Base-by-base conservation (phyloP, 2,113 vertebrate species). In the Illadopsis cleaveri region DNA sequence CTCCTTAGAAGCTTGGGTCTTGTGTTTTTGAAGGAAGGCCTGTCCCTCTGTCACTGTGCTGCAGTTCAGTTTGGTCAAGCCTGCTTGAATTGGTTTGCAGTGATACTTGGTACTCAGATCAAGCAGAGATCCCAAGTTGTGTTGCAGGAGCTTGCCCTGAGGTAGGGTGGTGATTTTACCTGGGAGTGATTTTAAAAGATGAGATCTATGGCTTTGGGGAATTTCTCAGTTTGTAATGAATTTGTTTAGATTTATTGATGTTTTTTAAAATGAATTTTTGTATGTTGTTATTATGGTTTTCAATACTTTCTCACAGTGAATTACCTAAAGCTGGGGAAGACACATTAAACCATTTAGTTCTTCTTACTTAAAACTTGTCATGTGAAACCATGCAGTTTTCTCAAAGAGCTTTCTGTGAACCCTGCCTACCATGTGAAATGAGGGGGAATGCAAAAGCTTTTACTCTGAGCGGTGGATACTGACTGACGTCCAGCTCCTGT, bases 21-120 rank as follows among this genome's bases (percentile, higher is more conserved):
- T 71, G 18, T 45, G 18, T 61, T 78, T 20, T 65, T 70, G n/a
- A 25, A 51, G 24, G 31, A 50, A 58, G 12, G 20, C 11, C 57
- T 44, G 20, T 1, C 2, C 23, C 11, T 44, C 64, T 73, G n/a
- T 56, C 8, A 0, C n/a, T 1, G 4, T 44, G 33, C 47, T 90
- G 47, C 28, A 6, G 18, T 54, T 91, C 25, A 13, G 54, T 79
- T 79, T 54, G 56, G 10, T 72, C 21, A 28, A 88, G 38, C 35
- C 10, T 48, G 24, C 47, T 35, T 30, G 51, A 23, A 40, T 15
- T 71, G 37, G 3, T 75, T 53, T 37, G 22, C 53, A 56, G 28
- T 0, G 0, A 5, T 54, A 25, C 44, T 31, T 58, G 38, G 16
- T 73, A n/a, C 23, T 35, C 2, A 4, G 15, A 47, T 53, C 25